A percentile compares a stretch with the other conserved stretches of the same genome.
Conservation (phyloP, 2,797 vertebrate species). For the Muscicapa comitata region DNA sequence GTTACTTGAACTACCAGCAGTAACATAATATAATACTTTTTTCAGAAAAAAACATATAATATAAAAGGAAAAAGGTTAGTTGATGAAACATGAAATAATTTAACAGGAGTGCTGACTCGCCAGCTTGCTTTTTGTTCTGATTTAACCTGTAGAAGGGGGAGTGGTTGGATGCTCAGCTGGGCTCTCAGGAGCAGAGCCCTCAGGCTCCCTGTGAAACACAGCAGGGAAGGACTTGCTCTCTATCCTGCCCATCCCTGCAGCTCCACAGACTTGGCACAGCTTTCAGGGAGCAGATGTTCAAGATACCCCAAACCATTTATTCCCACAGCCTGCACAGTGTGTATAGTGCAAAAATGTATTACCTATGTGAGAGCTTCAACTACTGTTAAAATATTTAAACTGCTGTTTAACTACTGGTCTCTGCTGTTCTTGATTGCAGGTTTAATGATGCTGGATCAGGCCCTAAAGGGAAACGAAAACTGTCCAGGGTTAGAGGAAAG, state of each 20-base stretch:
- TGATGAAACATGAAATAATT: not conserved
- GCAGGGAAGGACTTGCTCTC: not conserved
- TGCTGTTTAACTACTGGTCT: not conserved
- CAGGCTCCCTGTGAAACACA: not conserved
- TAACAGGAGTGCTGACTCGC: not conserved
- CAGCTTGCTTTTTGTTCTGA: not conserved
- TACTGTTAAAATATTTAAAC: not conserved
- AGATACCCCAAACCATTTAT: not conserved
- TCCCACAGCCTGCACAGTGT: not conserved
- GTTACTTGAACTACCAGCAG: not conserved
- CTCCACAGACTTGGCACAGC: not conserved
- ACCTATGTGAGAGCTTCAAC: not conserved
- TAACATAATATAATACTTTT: not conserved
- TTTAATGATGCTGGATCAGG: not conserved
- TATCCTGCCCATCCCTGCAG: accelerated
- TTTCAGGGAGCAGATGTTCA: not conserved
- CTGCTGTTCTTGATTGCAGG: not conserved
- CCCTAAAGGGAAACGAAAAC: not conserved
- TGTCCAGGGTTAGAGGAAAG: not conserved
- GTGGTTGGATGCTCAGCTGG: not conserved
- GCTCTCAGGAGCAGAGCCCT: not conserved
- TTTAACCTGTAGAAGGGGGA: not conserved
- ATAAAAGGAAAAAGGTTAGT: not conserved
- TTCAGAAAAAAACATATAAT: not conserved
- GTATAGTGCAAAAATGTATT: not conserved